Evolutionary conservation across 2,888 invertebrate species (phyloP).

Genomic region (Keiferia lycopersicella): DNA sequence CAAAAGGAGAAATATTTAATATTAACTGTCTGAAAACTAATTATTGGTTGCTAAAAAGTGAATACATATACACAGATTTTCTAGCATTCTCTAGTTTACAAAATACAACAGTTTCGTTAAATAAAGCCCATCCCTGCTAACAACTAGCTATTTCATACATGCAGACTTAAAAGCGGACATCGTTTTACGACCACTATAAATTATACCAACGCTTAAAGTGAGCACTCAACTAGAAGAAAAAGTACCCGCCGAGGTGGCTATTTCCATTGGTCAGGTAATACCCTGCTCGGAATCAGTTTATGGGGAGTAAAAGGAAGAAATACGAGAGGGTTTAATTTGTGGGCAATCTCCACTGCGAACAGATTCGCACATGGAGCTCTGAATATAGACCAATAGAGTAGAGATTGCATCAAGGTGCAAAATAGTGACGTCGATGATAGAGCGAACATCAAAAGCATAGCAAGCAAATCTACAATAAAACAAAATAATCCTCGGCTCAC

Average conservation of each 20-base stretch:
- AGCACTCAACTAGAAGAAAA: constrained; percentile 36
- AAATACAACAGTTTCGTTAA: background rate
- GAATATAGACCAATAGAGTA: background rate
- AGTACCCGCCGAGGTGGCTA: constrained; percentile 39
- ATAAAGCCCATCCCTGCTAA: constrained; percentile 16
- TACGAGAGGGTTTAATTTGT: constrained; percentile 36
- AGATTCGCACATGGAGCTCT: constrained; percentile 7
- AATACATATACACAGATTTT: too few relatives aligned
- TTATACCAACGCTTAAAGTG: constrained; percentile 54
- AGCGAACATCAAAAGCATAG: constrained; percentile 16
- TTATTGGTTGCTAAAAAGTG: too few relatives aligned
- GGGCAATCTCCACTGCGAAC: constrained; percentile 25
- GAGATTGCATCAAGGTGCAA: background rate
- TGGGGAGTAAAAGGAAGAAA: constrained; percentile 35
- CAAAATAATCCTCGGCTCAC: background rate
- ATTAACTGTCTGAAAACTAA: too few relatives aligned
- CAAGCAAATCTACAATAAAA: constrained; percentile 12
- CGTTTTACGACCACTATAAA: constrained; percentile 66
- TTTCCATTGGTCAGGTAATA: constrained; percentile 57
- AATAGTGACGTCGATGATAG: constrained; percentile 14
- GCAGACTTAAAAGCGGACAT: constrained; percentile 61
- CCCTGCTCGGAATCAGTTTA: constrained; percentile 42
- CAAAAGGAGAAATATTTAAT: too few relatives aligned
- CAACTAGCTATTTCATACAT: constrained; percentile 39
- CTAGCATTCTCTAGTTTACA: background rate